Evolutionary conservation across 2,113 vertebrate species (phyloP).

Genomic region (Gymnobelideus leadbeateri): DNA sequence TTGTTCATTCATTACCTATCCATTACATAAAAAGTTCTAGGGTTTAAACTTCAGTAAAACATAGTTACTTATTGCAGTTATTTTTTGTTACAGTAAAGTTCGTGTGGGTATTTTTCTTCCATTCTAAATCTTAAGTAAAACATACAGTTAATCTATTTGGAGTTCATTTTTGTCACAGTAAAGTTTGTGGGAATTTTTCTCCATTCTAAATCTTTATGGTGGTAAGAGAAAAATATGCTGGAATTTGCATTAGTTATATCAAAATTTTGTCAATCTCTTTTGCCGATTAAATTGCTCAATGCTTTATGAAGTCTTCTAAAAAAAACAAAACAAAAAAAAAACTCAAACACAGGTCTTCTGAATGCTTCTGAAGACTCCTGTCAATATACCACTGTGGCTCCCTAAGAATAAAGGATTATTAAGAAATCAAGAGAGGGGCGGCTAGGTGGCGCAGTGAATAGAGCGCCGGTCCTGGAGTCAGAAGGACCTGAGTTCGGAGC

Average conservation of each 20-base stretch:
- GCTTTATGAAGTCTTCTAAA: background rate
- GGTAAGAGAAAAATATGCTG: background rate
- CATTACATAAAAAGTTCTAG: conserved; percentile 9
- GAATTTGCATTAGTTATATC: background rate
- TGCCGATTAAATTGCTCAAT: background rate
- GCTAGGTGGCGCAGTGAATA: too few species aligned
- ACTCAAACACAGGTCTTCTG: too few species aligned
- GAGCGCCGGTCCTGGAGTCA: too few species aligned
- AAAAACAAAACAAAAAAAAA: too few species aligned
- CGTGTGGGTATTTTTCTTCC: background rate
- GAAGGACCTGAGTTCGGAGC: too few species aligned
- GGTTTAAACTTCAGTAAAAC: conserved; percentile 32
- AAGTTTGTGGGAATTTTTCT: background rate
- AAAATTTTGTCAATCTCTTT: background rate
- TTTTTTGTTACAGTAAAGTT: background rate
- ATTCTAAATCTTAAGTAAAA: conserved; percentile 31
- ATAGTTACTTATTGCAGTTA: conserved; percentile 34
- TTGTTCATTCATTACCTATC: conserved; percentile 37
- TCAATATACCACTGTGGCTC: too few species aligned
- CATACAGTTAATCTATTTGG: conserved; percentile 41
- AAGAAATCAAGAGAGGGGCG: too few species aligned
- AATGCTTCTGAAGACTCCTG: too few species aligned
- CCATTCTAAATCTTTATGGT: background rate
- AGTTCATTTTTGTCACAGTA: background rate
- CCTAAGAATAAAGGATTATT: too few species aligned